Base-by-base conservation (phyloP, 2,797 vertebrate genomes). In the Echiichthys vipera region DNA sequence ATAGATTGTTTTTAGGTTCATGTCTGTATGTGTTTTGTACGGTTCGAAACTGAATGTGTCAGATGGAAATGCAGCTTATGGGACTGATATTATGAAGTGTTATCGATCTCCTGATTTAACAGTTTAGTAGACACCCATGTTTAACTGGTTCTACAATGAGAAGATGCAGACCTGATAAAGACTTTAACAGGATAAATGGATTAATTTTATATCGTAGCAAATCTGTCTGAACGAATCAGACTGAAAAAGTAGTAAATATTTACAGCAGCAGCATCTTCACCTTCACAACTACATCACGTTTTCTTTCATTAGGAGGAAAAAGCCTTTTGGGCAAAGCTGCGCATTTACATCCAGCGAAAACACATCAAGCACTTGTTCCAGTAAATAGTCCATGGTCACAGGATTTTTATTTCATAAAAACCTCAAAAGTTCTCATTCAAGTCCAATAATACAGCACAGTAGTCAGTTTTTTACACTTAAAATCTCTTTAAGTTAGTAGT, bases 361-460 rank as follows among this genome's bases (percentile, higher is more conserved):
- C 66, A 84, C 59, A 70, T 71, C 67, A 47, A 83, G 57, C 71
- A 71, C 71, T 24, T 73, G 55, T 50, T 56, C 39, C 59, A 20
- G 72, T 51, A 67, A 82, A 81, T 24, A 79, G 77, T 86, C 77
- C 59, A 71, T 56, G 40, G 58, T 79, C 66, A 86, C 83, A 73
- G 51, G 69, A 81, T 75, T 83, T 84, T 74, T 81, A 91, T 82
- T 86, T 84, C 43, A 75, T 78, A 86, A 89, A 90, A 89, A 85
- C 64, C 67, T 73, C 49, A 84, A 82, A 89, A 67, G 77, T 81
- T 82, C 39, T 68, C 55, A 71, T 77, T 85, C 65, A 78, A 84
- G 77, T 78, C 74, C 84, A 74, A 71, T 76, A 81, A 78, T 70
- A 88, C 80, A 89, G 77, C 84, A 89, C 81, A 80, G 88, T 82